Conservation (phyloP, 2,113 vertebrate species). For the Poeciliopsis prolifica region DNA sequence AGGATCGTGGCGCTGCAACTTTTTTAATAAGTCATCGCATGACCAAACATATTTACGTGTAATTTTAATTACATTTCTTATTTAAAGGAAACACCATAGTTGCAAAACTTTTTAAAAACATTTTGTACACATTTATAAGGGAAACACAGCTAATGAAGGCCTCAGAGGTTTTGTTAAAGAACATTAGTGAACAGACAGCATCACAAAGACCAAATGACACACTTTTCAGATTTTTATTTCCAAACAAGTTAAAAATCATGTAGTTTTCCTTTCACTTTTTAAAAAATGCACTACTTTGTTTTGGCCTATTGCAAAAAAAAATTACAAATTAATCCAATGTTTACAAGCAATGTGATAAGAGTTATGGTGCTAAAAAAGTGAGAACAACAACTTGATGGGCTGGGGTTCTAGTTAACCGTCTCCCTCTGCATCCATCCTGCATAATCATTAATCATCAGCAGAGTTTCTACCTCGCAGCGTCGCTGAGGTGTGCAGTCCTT, state of each 20-base stretch:
- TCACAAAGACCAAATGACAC: no score
- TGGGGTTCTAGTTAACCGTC: no score
- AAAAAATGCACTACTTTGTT: not conserved
- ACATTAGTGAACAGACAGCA: not conserved
- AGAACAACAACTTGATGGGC: no score
- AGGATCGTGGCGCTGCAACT: no score
- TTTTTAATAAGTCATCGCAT: no score
- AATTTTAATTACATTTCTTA: no score
- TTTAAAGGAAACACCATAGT: no score
- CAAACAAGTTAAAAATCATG: not conserved
- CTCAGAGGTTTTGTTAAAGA: not conserved
- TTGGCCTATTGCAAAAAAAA: not conserved
- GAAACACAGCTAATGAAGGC: no score
- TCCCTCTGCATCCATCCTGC: not conserved
- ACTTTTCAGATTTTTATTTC: not conserved
- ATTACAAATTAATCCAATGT: not conserved
- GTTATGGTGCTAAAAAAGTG: not conserved
- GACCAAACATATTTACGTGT: no score
- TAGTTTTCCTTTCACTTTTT: not conserved
- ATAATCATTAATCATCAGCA: not conserved
- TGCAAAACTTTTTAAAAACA: no score
- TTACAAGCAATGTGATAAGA: not conserved
- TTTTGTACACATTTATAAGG: no score
- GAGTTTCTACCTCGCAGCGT: slow-evolving; percentile 88
- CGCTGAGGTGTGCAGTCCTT: slow-evolving; percentile 93